Base-by-base conservation (phyloP, 2,888 invertebrate genomes). In the Baronia brevicornis region DNA sequence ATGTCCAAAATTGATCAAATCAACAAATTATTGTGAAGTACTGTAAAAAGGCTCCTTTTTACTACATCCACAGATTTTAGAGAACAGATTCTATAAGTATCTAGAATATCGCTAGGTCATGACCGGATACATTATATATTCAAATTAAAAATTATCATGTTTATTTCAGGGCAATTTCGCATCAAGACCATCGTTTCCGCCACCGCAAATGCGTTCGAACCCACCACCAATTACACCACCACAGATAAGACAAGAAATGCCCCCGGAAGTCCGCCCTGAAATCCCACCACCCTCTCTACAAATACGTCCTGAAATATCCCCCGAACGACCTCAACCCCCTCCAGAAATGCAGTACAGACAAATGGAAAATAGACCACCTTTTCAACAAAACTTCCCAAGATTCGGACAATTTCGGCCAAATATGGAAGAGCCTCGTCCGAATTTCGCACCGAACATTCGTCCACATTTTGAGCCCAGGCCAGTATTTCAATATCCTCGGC, bases 141-240 rank as follows among this genome's bases (percentile, higher is more conserved):
- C n/a, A 1, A 20, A 4, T 6, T 28, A 12, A 5, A n/a, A 2
- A 4, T 5, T 12, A 23, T 27, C 11, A 23, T 14, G 35, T 35
- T 24, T 2, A 36, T 62, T 56, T 11, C 62, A 82, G 80, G 67
- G 65, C 1, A 71, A 74, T 40, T 79, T 70, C 47, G 48, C 51
- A 10, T 66, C 63, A 2, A 64, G 78, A 1, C 42, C 60, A 0
- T 60, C 67, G 0, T 78, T 73, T 41, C 72, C 74, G 0, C 55
- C 68, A 0, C 61, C 54, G n/a, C 61, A 54, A 32, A 50, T 55
- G 6, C 39, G 55, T 6, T 44, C 42, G 1, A 41, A 44, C 4
- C 38, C 35, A 3, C 44, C 42, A 9, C 37, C 40, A 2, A 41
- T n/a, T n/a, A n/a, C n/a, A n/a, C n/a, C 41, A 1, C 44, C 45